A percentile compares a stretch with the other conserved stretches of the same genome.
phyloP scores from a whole-genome alignment of 1,140 invertebrate genomes.

The Eurosta solidaginis region DNA sequence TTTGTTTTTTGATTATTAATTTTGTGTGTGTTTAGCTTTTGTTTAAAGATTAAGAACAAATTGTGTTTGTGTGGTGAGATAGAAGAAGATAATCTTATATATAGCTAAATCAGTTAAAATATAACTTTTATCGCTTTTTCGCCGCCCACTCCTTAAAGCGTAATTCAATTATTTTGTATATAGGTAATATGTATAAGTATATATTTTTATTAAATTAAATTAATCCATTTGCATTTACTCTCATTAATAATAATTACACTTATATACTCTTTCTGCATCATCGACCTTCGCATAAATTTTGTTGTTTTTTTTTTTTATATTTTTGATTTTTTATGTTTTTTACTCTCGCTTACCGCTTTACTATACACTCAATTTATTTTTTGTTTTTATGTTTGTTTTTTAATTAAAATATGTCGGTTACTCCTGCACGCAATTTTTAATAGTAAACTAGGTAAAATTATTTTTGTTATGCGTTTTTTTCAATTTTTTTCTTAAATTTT shows the following conservation, averaged over 20 bases:
- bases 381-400: background rate
- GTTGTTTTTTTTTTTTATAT: background rate
- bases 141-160: slow-evolving; percentile 34
- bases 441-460: slow-evolving; percentile 32
- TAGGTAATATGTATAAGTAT: slow-evolving; percentile 31
- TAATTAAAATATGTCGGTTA: slow-evolving; percentile 15
- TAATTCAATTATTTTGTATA: slow-evolving; percentile 35
- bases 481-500: slow-evolving; percentile 12
- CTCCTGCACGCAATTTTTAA: slow-evolving; percentile 29
- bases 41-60: slow-evolving; percentile 4
- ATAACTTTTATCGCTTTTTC: slow-evolving; percentile 37
- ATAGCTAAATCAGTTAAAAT: slow-evolving; percentile 39
- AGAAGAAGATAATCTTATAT: slow-evolving; percentile 36
- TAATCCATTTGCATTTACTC: slow-evolving; percentile 30
- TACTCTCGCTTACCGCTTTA: slow-evolving; percentile 4
- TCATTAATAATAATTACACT: background rate
- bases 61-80: slow-evolving; percentile 16
- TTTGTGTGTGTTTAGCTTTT: background rate
- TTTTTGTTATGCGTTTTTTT: slow-evolving; percentile 25
- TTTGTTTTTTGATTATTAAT: background rate
- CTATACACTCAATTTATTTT: slow-evolving; percentile 23
- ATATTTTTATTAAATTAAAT: slow-evolving; percentile 38
- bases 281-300: background rate
- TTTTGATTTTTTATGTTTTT: background rate
- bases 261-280: background rate